phyloP scores from a whole-genome alignment of 1,140 invertebrate species.

The Dolichoris vasculosae region DNA sequence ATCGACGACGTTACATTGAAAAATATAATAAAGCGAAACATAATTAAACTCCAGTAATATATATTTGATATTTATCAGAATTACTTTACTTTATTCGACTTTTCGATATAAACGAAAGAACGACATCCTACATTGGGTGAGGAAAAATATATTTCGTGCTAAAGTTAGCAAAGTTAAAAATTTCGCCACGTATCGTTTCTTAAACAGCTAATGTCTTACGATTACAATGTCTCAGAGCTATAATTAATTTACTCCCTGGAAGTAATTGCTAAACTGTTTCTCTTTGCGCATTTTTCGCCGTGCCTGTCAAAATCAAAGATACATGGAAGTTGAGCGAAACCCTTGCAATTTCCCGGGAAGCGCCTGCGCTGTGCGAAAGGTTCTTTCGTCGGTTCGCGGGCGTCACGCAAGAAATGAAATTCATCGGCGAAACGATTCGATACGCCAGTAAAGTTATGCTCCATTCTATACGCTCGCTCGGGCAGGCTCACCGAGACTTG shows the following conservation, averaged over 20 bases:
- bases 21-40: too few species aligned
- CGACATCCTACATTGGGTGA: too few species aligned
- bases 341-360: conserved; percentile 26
- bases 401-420: conserved; percentile 49
- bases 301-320: conserved; percentile 20
- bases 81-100: too few species aligned
- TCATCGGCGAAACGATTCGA: conserved; percentile 64
- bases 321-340: conserved; percentile 1
- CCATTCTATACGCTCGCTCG: conserved; percentile 18
- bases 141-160: too few species aligned
- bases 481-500: conserved; percentile 4
- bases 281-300: conserved; percentile 8
- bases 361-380: neutral
- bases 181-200: neutral
- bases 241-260: conserved; percentile 9
- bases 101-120: too few species aligned
- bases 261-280: neutral
- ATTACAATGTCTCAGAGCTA: conserved; percentile 5
- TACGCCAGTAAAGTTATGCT: conserved; percentile 61
- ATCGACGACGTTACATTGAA: too few species aligned
- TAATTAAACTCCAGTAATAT: too few species aligned
- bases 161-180: neutral
- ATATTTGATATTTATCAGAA: too few species aligned
- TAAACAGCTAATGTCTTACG: neutral
- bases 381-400: neutral